Percentiles rank a stretch among this genome's conserved stretches.
Conservation (phyloP, 2,113 vertebrate species). For the Podiceps cristatus region DNA sequence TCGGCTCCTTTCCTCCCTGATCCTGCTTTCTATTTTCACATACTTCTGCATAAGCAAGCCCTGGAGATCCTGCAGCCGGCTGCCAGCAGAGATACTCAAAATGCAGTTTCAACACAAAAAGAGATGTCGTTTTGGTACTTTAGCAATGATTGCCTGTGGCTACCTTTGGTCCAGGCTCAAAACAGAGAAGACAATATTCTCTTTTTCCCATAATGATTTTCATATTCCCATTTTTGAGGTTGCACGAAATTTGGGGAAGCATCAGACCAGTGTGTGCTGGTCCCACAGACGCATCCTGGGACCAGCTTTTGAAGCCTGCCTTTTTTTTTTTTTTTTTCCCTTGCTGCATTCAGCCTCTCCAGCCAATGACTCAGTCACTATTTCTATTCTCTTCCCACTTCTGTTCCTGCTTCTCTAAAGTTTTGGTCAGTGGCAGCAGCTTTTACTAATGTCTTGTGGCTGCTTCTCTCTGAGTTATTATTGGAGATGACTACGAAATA, state of each 20-base stretch:
- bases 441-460: constrained; percentile 52
- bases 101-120: not conserved
- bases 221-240: not conserved
- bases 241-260: not conserved
- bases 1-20: not conserved
- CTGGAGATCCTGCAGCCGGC: not conserved
- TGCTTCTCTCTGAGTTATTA: constrained; percentile 28
- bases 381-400: constrained; percentile 59
- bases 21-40: not conserved
- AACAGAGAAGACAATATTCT: not conserved
- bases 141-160: not conserved
- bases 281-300: not conserved
- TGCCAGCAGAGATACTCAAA: not conserved
- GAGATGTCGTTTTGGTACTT: not conserved
- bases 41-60: not conserved
- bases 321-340: not conserved
- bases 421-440: constrained; percentile 51
- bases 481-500: constrained; percentile 51
- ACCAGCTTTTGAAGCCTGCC: not conserved
- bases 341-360: not conserved
- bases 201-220: not conserved
- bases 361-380: constrained; percentile 44
- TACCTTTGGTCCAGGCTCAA: not conserved
- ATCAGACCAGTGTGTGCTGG: not conserved
- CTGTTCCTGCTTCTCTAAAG: constrained; percentile 34